Evolutionary conservation across 2,113 vertebrate genomes (phyloP), one percentile per base, ranked within the genome.

Genomic region (Laterallus jamaicensis): DNA sequence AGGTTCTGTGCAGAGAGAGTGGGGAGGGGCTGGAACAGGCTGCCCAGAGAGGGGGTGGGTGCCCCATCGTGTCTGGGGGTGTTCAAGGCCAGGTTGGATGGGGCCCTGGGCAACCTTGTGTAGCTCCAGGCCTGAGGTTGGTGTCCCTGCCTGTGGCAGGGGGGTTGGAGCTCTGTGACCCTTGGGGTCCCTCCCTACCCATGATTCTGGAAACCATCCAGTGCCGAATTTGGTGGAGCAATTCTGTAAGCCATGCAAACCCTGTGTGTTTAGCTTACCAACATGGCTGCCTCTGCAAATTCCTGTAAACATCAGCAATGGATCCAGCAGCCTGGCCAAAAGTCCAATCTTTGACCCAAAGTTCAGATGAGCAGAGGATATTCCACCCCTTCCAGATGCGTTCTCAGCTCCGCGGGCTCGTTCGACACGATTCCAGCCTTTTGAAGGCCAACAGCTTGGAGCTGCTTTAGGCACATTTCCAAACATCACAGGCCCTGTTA

Each of bases 381-480:
- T 44, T 56, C 37, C 14, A 0, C 32, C 7, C 52, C 14, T 37
- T 62, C 60, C 63, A 69, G 58, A 35, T 47, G 55, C 1, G 1
- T 12, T 31, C 21, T 11, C 40, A 40, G 37, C 60, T 24, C 5
- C 70, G 6, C 67, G 11, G 1, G 31, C 56, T 35, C 7, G 1
- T 42, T 15, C 18, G 31, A 9, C 75, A 20, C 67, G 5, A 71
- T 49, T 9, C 59, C 71, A 16, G 67, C 6, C n/a, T 86, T 77
- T 39, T 15, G 70, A 64, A 92, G 59, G 73, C 73, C 25, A 10
- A 7, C 13, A 26, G 69, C 68, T 91, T 20, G n/a, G 64, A 95
- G 76, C 73, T 74, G 5, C 55, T 80, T 93, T 11, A 81, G 93
- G 93, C 93, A 49, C 13, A 56, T 81, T 81, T 92, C 95, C 95